These are phyloP conservation scores for Henicopernis longicauda DNA, from an alignment of 2,113 vertebrate genomes.

Conservation along the genomic window DNA sequence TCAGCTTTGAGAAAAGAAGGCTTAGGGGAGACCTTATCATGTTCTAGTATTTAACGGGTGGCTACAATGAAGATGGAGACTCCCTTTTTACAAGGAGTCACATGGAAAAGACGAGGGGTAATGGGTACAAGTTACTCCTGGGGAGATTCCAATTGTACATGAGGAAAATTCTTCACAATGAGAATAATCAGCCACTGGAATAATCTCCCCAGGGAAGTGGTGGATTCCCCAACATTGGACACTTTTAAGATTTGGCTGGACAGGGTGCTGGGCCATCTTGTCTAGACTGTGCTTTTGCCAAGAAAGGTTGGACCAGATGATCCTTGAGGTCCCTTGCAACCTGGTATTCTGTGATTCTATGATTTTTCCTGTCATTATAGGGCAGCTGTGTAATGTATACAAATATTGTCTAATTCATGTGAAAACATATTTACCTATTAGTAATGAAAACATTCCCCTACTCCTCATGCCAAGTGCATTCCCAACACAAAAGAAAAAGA, in stretches of 20 bases:
- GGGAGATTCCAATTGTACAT: not conserved
- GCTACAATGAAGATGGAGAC: not conserved
- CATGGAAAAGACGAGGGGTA: not conserved
- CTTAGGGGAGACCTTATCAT: not conserved
- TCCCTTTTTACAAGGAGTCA: not conserved
- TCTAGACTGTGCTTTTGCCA: not conserved
- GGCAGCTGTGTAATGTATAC: not conserved
- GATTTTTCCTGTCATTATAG: not conserved
- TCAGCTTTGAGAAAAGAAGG: not conserved
- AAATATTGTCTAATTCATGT: not conserved
- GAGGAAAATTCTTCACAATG: not conserved
- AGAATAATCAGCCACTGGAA: not conserved
- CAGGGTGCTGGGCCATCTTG: not conserved
- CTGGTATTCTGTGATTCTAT: not conserved
- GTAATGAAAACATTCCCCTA: not conserved
- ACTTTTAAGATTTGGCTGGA: not conserved
- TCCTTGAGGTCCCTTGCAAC: not conserved
- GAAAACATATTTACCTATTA: not conserved
- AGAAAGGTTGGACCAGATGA: not conserved
- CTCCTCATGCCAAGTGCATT: not conserved
- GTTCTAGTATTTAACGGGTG: not conserved
- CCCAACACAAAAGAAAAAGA: not conserved
- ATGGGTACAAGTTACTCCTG: not conserved
- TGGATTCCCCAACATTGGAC: not conserved
- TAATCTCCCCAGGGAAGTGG: not conserved